These are phyloP conservation scores for Rhinopomastus cyanomelas DNA, from an alignment of 2,113 vertebrate species.

Conservation along the genomic window DNA sequence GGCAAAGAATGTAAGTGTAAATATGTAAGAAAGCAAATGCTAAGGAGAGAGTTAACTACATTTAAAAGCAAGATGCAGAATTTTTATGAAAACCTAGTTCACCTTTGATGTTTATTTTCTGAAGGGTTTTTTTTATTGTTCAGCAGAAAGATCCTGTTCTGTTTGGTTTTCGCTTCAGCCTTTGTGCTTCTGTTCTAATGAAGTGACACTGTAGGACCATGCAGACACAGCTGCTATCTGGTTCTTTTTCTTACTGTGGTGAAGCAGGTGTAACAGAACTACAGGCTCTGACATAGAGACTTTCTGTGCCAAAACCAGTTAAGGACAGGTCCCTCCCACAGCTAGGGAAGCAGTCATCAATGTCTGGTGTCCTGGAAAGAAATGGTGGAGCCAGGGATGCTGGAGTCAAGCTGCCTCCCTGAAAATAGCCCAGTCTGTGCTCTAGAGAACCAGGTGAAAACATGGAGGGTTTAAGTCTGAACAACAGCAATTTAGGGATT, in stretches of 20 bases:
- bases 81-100: neutral
- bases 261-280: neutral
- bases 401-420: neutral
- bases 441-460: neutral
- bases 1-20: slow-evolving; percentile 91
- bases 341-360: rapidly evolving
- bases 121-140: neutral
- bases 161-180: neutral
- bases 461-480: neutral
- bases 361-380: neutral
- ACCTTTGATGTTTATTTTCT: neutral
- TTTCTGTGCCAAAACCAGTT: neutral
- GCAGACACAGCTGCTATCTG: neutral
- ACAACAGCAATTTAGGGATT: neutral
- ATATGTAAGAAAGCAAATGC: neutral
- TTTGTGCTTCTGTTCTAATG: neutral
- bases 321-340: neutral
- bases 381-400: neutral
- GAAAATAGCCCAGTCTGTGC: neutral
- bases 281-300: neutral
- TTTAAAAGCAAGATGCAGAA: neutral
- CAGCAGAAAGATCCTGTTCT: neutral
- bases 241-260: neutral
- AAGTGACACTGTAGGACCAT: neutral
- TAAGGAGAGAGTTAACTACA: neutral